Evolutionary conservation across 2,113 vertebrate genomes (phyloP), one percentile per base, ranked within the genome.

Genomic region (Mastomys coucha): DNA sequence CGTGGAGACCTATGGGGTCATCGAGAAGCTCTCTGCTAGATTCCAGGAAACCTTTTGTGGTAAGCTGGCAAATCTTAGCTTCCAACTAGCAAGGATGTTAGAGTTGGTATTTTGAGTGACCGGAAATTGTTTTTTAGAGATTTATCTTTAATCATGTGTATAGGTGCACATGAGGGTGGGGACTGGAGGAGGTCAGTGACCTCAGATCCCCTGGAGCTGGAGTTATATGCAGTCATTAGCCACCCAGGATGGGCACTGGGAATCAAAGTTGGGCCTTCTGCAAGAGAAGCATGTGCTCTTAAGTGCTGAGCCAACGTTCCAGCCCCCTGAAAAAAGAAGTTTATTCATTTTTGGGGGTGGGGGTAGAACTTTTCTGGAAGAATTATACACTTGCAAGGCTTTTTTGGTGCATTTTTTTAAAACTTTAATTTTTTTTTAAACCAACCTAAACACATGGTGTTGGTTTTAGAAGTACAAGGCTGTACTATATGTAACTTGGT

Each of bases 1-100:
- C 0, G 99, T 99, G 98, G 99, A 99, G 98, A 99, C 99, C 56
- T 99, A 99, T 0, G 99, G 99, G 1, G 99, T 99, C 91, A 99
- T 99, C 0, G 99, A 99, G 98, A 99, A 99, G 96, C 99, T 99
- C 94, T 99, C 99, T 9, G 99, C 99, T 65, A 99, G 99, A 96
- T 99, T 99, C 98, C 99, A 99, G 98, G 98, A 99, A 96, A 99
- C 99, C 14, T 98, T 99, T 96, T 99, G 99, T 49, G 99, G 99
- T 99, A 82, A 94, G 88, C 91, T n/a, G 99, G 99, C 99, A 49
- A 87, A 63, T 92, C 28, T 60, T 63, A 73, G 95, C 97, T 97
- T 92, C 45, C 65, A 76, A 1, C 28, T 0, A 28, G 86, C 81
- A 95, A 98, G 93, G 91, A 87, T 81, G n/a, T 49, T 97, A 56